Conservation (phyloP, 2,113 vertebrate species). For the Ploceus nigricollis region DNA sequence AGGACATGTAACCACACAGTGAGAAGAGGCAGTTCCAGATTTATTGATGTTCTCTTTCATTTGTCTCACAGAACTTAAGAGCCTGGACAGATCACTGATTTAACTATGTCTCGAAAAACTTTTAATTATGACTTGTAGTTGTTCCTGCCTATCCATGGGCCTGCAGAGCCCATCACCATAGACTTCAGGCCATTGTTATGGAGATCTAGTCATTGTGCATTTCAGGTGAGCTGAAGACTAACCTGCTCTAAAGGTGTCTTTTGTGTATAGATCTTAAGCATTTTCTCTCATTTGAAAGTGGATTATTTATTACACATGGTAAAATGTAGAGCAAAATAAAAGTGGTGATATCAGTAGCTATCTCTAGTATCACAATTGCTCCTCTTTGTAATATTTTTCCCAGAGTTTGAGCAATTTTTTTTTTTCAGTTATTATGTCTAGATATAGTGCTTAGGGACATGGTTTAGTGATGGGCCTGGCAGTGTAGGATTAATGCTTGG, state of each 20-base stretch:
- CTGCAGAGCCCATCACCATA: neutral
- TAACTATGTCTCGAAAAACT: neutral
- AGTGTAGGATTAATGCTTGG: neutral
- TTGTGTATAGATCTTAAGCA: neutral
- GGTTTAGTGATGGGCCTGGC: neutral
- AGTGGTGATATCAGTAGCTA: neutral
- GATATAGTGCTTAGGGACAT: neutral
- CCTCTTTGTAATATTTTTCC: neutral
- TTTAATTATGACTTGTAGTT: neutral
- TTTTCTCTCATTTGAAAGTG: neutral
- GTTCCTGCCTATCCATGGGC: neutral
- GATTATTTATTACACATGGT: neutral
- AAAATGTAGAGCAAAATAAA: neutral
- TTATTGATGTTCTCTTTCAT: neutral
- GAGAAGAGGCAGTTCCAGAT: neutral
- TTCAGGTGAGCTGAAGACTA: neutral
- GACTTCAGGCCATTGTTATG: neutral
- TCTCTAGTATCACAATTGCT: neutral
- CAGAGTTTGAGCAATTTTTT: neutral
- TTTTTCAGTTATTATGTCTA: neutral
- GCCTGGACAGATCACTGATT: neutral
- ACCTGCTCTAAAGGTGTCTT: neutral
- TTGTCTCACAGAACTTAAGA: neutral
- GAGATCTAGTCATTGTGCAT: neutral
- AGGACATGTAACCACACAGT: neutral